Base-by-base conservation (phyloP, 2,888 invertebrate genomes). In the Spicauda simplicius region DNA sequence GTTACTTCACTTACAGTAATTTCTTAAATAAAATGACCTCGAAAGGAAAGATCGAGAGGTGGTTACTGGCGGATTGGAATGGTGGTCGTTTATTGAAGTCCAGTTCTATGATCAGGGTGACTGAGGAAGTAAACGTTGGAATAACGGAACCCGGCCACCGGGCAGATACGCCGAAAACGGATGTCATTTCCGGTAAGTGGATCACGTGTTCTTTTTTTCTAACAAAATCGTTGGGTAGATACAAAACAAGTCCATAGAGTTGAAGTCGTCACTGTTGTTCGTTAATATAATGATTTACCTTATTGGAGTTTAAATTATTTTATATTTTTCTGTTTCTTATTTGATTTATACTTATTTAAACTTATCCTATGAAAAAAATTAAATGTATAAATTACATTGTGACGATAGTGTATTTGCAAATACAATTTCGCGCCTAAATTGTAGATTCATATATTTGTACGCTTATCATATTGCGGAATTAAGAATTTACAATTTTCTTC, bases 11-110 rank as follows among this genome's bases (percentile, higher is more conserved):
- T 37, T 53, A 37, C n/a, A 41, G 19, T 50, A 48, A 30, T 50
- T 57, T 18, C 7, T 20, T 1, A 19, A 12, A 12, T 12, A 12
- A 59, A 55, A 78, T 78, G 77, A 72, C 72, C 48, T 73, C 81
- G 14, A 78, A 62, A 52, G 77, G 74, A 33, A 83, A 81, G 73
- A 77, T 71, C 68, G 84, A 87, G 68, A 84, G 85, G 70, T 89
- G 87, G 88, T 77, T 88, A 55, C 66, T 87, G 30, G 84, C 88
- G 41, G 84, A 88, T 70, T 90, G 86, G 87, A 77, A 76, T 16
- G 78, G 61, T 8, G 67, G 37, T 56, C 55, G 67, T 20, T 56
- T 67, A 25, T 20, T 67, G 18, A 67, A 67, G 56, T 67, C 67
- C 14, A 67, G 67, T n/a, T 67, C 67, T 6, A 61, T 67, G 30